phyloP scores from a whole-genome alignment of 2,113 vertebrate species.

The Oryzias curvinotus region DNA sequence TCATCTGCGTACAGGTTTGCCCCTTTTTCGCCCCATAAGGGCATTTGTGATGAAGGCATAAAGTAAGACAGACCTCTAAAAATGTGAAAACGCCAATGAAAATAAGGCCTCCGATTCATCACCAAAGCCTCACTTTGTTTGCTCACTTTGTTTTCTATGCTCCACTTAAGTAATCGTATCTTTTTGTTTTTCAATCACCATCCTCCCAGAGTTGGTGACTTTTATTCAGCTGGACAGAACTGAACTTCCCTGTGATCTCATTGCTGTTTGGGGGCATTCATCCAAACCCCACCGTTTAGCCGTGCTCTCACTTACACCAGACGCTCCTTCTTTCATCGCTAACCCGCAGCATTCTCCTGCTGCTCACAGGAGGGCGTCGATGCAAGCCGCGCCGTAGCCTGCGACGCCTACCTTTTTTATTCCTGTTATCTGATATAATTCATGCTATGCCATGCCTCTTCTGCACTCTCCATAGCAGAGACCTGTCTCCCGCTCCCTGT shows the following conservation, averaged over 20 bases:
- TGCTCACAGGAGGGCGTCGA: slow-evolving; percentile 52
- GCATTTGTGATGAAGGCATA: background rate
- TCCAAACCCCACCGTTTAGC: slow-evolving; percentile 34
- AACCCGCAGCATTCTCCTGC: slow-evolving; percentile 48
- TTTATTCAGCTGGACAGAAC: slow-evolving; percentile 22
- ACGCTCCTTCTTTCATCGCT: slow-evolving; percentile 45
- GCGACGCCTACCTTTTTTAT: slow-evolving; percentile 49
- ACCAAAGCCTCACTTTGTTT: background rate
- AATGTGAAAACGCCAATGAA: background rate
- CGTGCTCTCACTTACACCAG: slow-evolving; percentile 39
- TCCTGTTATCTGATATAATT: slow-evolving; percentile 63
- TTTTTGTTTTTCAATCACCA: background rate
- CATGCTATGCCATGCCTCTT: slow-evolving; percentile 41
- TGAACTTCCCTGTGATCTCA: slow-evolving; percentile 17
- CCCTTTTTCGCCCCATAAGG: no score
- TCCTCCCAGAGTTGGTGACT: background rate
- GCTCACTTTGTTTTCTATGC: background rate
- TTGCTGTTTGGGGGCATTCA: slow-evolving; percentile 27
- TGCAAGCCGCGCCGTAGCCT: slow-evolving; percentile 10
- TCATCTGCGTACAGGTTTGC: no score
- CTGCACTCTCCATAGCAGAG: slow-evolving; percentile 42
- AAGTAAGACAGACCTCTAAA: background rate
- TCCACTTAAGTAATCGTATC: background rate
- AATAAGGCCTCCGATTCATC: background rate
- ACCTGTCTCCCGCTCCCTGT: slow-evolving; percentile 49